Percentiles rank a stretch among this genome's conserved stretches.
Conservation (phyloP, 2,797 vertebrate species). For the Typhlichthys eigenmanni region DNA sequence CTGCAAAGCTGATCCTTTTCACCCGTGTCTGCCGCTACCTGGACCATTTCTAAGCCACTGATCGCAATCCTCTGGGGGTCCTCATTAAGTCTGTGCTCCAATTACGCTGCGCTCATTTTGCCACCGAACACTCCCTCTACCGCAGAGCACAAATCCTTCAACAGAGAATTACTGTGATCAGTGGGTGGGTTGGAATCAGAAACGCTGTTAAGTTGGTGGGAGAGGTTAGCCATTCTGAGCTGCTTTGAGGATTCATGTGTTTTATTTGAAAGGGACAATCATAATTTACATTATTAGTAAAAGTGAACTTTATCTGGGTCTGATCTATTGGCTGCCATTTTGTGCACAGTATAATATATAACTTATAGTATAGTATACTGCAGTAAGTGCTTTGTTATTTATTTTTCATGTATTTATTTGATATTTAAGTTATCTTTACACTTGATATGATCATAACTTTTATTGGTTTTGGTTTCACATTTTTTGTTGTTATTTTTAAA, state of each 20-base stretch:
- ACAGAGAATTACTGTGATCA: slow-evolving; percentile 69
- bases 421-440: no score
- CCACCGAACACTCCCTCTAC: slow-evolving; percentile 57
- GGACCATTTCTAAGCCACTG: slow-evolving; percentile 68
- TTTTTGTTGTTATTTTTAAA: no score
- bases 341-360: no score
- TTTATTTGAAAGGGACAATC: background rate
- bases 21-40: slow-evolving; percentile 65
- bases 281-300: background rate
- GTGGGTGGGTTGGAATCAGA: slow-evolving; percentile 65
- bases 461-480: no score
- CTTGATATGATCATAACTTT: no score
- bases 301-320: no score
- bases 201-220: slow-evolving; percentile 37
- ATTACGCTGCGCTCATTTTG: slow-evolving; percentile 72
- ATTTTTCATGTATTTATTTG: background rate
- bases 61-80: slow-evolving; percentile 70
- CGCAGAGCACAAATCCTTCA: slow-evolving; percentile 62
- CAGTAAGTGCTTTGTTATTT: background rate
- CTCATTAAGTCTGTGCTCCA: slow-evolving; percentile 77
- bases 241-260: slow-evolving; percentile 16
- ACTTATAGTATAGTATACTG: no score
- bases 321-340: no score
- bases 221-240: slow-evolving; percentile 36
- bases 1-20: slow-evolving; percentile 52